A percentile compares a stretch with the other conserved stretches of the same genome.
phyloP scores from a whole-genome alignment of 1,140 invertebrate genomes.

The Apocrypta bakeri region DNA sequence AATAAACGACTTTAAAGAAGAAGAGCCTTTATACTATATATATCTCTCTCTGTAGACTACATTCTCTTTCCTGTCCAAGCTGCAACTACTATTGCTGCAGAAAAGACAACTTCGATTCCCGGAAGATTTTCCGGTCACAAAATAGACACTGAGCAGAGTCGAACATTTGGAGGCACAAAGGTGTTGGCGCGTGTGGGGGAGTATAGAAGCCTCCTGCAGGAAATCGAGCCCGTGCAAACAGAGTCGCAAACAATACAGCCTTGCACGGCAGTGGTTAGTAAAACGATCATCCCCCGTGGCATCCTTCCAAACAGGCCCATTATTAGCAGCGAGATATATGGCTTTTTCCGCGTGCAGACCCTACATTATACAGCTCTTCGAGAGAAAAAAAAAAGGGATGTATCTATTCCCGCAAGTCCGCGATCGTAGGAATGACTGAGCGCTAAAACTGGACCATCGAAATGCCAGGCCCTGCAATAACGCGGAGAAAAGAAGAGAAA shows the following conservation, averaged over 20 bases:
- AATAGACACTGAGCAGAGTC: no score
- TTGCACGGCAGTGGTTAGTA: conserved; percentile 43
- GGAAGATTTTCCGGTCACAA: conserved; percentile 46
- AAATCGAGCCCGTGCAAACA: conserved; percentile 45
- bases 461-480: background rate
- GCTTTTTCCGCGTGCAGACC: background rate
- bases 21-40: conserved; percentile 3
- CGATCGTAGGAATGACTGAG: background rate
- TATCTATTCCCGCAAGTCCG: conserved; percentile 6
- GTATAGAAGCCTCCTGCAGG: conserved; percentile 6
- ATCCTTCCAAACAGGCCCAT: conserved; percentile 17
- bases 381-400: background rate
- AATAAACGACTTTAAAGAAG: conserved; percentile 20
- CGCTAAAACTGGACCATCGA: conserved; percentile 42
- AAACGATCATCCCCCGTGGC: conserved; percentile 41
- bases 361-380: background rate
- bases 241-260: conserved; percentile 15
- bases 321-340: conserved; percentile 33
- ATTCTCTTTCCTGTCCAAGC: conserved; percentile 5
- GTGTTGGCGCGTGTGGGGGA: conserved; percentile 22
- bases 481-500: background rate
- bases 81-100: background rate
- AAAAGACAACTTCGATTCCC: conserved; percentile 40
- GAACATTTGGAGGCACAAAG: background rate
- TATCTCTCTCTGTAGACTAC: background rate